Percentiles rank a stretch among this genome's conserved stretches.
These are phyloP conservation scores for Notospermus geniculatus DNA, from an alignment of 1,140 invertebrate genomes.

Conservation along the genomic window DNA sequence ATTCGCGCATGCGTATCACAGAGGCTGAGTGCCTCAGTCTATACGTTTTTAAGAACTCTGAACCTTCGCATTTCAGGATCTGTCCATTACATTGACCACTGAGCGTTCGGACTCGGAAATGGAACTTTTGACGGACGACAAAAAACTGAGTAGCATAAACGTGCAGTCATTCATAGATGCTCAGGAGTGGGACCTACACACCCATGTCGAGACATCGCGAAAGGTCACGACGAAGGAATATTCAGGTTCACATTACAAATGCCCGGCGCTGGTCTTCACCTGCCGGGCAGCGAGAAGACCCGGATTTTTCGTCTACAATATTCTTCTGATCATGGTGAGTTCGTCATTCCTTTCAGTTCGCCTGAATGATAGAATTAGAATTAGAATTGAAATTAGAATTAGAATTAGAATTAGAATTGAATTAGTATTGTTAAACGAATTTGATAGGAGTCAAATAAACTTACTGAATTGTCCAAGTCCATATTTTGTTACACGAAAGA, in stretches of 20 bases:
- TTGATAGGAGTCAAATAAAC: too few relatives aligned
- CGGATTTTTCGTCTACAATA: slow-evolving; percentile 56
- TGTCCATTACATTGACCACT: slow-evolving; percentile 39
- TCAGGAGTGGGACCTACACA: slow-evolving; percentile 40
- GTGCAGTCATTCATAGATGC: slow-evolving; percentile 42
- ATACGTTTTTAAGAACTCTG: too few relatives aligned
- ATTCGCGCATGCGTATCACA: too few relatives aligned
- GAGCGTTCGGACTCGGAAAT: slow-evolving; percentile 30
- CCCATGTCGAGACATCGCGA: slow-evolving; percentile 31
- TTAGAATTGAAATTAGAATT: too few relatives aligned
- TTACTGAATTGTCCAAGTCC: too few relatives aligned
- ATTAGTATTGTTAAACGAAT: too few relatives aligned
- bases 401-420: too few relatives aligned
- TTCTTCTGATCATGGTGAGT: slow-evolving; percentile 55
- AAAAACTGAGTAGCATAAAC: slow-evolving; percentile 42
- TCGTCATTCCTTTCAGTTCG: too few relatives aligned
- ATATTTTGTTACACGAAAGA: too few relatives aligned
- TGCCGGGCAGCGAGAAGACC: slow-evolving; percentile 38
- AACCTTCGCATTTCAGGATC: slow-evolving; percentile 29
- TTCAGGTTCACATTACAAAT: slow-evolving; percentile 28
- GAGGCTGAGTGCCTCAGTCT: too few relatives aligned
- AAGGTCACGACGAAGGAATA: slow-evolving; percentile 29
- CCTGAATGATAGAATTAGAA: too few relatives aligned
- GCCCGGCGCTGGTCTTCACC: slow-evolving; percentile 28
- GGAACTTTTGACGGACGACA: slow-evolving; percentile 34